These are phyloP conservation scores for Sebastes miniatus DNA, from an alignment of 2,797 vertebrate species.

Conservation along the genomic window DNA sequence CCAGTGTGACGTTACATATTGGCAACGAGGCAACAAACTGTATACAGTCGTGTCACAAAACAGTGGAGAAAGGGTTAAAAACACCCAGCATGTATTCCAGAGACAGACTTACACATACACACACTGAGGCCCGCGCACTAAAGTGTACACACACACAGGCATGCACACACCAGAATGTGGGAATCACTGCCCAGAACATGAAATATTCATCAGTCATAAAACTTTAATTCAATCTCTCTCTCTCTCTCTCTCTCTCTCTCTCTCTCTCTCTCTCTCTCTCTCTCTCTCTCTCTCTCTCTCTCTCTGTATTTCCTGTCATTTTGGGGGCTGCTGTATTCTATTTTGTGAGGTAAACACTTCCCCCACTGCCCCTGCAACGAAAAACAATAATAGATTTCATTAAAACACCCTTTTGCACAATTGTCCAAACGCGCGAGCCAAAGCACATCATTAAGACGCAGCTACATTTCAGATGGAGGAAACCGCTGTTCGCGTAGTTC, in stretches of 20 bases:
- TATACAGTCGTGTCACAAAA: not conserved
- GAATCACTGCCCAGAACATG: constrained; percentile 89
- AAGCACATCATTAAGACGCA: constrained; percentile 53
- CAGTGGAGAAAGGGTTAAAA: constrained; percentile 55
- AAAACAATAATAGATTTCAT: constrained; percentile 63
- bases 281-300: constrained; percentile 43
- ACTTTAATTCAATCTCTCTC: constrained; percentile 90
- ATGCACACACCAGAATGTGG: constrained; percentile 70
- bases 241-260: constrained; percentile 63
- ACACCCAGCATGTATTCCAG: constrained; percentile 37
- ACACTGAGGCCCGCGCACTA: constrained; percentile 1
- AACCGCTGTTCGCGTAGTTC: constrained; percentile 26
- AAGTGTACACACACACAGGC: constrained; percentile 1
- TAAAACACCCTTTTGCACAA: constrained; percentile 47
- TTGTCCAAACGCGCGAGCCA: constrained; percentile 52
- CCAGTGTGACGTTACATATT: not conserved
- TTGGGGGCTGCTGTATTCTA: constrained; percentile 59
- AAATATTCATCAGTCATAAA: constrained; percentile 97
- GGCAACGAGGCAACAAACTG: not conserved
- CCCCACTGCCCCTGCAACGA: constrained; percentile 19
- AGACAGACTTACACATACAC: constrained; percentile 35
- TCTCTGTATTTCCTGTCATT: constrained; percentile 61
- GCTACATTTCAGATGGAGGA: constrained; percentile 26
- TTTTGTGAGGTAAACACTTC: constrained; percentile 66
- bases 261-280: constrained; percentile 55